Base-by-base conservation (phyloP, 2,797 vertebrate genomes). In the Sciurus carolinensis region DNA sequence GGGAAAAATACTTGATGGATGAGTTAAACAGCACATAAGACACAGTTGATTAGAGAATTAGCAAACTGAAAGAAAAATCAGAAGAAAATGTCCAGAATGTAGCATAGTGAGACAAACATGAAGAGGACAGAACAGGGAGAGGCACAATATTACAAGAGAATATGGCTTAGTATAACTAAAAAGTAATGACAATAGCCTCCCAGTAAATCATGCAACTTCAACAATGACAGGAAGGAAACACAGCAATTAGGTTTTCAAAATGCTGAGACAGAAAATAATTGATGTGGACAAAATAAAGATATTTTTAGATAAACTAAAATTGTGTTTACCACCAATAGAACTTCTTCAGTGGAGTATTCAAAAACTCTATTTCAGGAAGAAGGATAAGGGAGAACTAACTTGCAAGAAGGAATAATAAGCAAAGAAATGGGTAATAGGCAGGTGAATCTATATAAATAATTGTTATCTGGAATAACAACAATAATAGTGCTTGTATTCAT, bases 271-370 rank as follows among this genome's bases (percentile, higher is more conserved):
- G 36, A 89, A 96, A 88, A 88, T 80, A 87, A 80, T 7, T 71
- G 57, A 83, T 33, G 12, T 84, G 42, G n/a, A 52, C 14, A 91
- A 94, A 90, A 90, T 81, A 62, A 85, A 85, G 26, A 33, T 22
- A 87, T 88, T 91, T 95, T 94, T 87, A 90, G 50, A 30, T 83
- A 50, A 94, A 57, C 10, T 39, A 82, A 90, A 94, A 91, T 18
- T 50, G 17, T 54, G 71, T 91, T 91, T 80, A 47, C 57, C 13
- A 52, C 9, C 42, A 80, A 75, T 5, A 76, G 13, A 92, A 80
- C 26, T 66, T 57, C 39, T 77, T 77, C 62, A 82, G n/a, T 22
- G 64, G 52, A 87, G 77, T n/a, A 77, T 76, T 24, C 39, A 92
- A 87, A 75, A 64, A 92, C 54, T 57, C 7, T 22, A 57, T 57